phyloP scores from a whole-genome alignment of 2,797 vertebrate species.

The Cetoscarus ocellatus region DNA sequence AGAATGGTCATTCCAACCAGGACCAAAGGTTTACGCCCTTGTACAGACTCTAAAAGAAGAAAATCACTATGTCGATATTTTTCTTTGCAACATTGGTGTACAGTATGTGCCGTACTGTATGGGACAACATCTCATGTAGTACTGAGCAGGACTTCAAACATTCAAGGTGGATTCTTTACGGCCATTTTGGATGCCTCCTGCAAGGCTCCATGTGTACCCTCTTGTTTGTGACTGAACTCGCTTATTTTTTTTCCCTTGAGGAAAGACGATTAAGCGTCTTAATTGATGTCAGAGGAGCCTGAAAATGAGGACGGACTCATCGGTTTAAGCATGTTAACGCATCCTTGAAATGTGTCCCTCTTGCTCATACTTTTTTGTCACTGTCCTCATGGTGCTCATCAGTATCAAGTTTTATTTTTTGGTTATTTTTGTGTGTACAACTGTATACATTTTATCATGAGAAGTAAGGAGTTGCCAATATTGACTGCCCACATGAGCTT shows the following conservation, averaged over 20 bases:
- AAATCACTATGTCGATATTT: constrained; percentile 71
- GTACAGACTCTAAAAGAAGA: constrained; percentile 74
- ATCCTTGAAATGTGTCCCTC: constrained; percentile 79
- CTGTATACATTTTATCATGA: constrained; percentile 22
- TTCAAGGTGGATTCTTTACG: constrained; percentile 55
- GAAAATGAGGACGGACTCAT: constrained; percentile 69
- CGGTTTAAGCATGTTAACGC: constrained; percentile 77
- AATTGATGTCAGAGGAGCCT: constrained; percentile 78
- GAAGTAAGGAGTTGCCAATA: constrained; percentile 48
- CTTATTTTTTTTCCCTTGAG: constrained; percentile 60
- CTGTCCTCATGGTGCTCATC: constrained; percentile 62
- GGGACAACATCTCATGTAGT: constrained; percentile 63
- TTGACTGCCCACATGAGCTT: constrained; percentile 46
- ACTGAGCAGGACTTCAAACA: constrained; percentile 60
- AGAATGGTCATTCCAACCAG: constrained; percentile 72
- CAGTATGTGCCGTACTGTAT: constrained; percentile 61
- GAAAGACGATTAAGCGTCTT: constrained; percentile 64
- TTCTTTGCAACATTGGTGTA: constrained; percentile 75
- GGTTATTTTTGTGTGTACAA: constrained; percentile 45
- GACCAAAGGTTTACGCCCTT: constrained; percentile 79
- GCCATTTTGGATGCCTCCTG: constrained; percentile 62
- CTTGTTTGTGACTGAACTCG: constrained; percentile 58
- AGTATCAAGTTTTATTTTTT: constrained; percentile 37
- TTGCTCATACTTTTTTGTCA: constrained; percentile 66
- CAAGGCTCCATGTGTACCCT: constrained; percentile 41